Percentiles rank a stretch among this genome's conserved stretches.
phyloP scores from a whole-genome alignment of 1,140 invertebrate species.

The Solen grandis region DNA sequence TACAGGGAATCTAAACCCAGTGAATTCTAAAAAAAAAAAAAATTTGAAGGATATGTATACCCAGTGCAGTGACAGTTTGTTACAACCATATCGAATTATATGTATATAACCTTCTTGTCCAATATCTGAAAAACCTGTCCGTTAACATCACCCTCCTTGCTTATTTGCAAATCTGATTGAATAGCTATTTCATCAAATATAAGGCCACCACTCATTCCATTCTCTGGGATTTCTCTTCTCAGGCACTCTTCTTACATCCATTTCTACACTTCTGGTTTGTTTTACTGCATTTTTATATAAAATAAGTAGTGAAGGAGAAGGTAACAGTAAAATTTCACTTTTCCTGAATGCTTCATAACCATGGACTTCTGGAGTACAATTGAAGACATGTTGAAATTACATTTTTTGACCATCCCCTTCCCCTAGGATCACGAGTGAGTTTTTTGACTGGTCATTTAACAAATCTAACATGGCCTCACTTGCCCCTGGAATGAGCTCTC shows the following conservation, averaged over 20 bases:
- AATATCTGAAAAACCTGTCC: conserved; percentile 24
- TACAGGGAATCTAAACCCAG: conserved; percentile 55
- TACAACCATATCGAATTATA: conserved; percentile 10
- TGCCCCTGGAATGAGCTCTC: conserved; percentile 3
- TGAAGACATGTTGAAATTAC: conserved; percentile 9
- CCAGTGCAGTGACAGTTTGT: conserved; percentile 12
- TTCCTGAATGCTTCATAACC: conserved; percentile 3
- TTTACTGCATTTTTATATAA: conserved; percentile 17
- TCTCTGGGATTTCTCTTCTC: conserved; percentile 20
- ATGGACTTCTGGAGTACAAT: conserved; percentile 2
- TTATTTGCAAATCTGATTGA: conserved; percentile 30
- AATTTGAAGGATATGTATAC: conserved; percentile 53
- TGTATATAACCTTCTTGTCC: conserved; percentile 11
- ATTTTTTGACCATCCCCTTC: conserved; percentile 4
- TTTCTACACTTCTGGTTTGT: conserved; percentile 1
- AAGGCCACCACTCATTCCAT: conserved; percentile 48
- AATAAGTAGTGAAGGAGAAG: conserved; percentile 4
- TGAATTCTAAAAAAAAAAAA: conserved; percentile 54
- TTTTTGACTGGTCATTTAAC: neutral
- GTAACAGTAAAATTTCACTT: conserved; percentile 1
- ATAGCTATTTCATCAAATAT: conserved; percentile 56
- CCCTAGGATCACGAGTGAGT: neutral
- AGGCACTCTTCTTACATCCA: conserved; percentile 54
- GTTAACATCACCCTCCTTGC: conserved; percentile 3
- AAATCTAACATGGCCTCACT: neutral